Conservation (phyloP, 2,113 vertebrate species). For the Callipepla californica region DNA sequence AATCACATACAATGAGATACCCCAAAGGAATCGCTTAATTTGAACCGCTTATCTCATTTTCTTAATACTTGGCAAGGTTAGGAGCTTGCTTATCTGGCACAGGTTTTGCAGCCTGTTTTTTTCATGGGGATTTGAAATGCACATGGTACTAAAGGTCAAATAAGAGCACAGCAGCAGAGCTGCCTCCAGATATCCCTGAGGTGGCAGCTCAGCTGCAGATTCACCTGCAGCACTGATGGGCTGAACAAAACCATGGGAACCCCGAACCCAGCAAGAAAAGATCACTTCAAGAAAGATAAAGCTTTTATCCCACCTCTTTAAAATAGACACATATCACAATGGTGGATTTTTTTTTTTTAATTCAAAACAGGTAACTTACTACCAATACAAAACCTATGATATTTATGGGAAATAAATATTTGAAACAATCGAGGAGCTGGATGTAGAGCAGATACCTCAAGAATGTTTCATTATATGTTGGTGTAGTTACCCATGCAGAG, state of each 20-base stretch:
- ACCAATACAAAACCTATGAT: neutral
- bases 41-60: neutral
- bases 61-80: neutral
- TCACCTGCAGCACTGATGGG: neutral
- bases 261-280: neutral
- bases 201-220: neutral
- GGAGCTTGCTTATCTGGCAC: neutral
- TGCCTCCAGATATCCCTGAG: neutral
- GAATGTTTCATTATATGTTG: neutral
- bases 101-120: fast-evolving
- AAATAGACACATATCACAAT: neutral
- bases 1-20: too few relatives aligned
- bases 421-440: neutral
- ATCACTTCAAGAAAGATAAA: neutral
- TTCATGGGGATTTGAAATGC: neutral
- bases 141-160: neutral
- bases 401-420: neutral
- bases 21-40: neutral
- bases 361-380: too few relatives aligned
- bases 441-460: neutral
- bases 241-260: neutral
- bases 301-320: neutral
- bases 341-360: neutral
- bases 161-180: neutral
- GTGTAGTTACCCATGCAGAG: neutral